phyloP scores from a whole-genome alignment of 2,113 vertebrate species.

The Hippocampus guttulatus region DNA sequence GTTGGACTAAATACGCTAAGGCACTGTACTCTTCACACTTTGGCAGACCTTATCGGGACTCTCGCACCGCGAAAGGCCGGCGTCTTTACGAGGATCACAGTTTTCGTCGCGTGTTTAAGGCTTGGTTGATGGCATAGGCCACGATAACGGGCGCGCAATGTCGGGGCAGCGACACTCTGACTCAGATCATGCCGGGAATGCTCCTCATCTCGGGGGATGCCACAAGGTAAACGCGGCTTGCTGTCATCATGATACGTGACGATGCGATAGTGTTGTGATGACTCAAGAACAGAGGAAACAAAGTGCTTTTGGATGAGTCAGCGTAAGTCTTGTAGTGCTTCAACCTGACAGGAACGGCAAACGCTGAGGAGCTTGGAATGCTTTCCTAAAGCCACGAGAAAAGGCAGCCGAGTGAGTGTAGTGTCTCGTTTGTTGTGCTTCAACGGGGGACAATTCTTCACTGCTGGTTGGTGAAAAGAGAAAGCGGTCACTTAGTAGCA shows the following conservation, averaged over 20 bases:
- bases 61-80: conserved; percentile 63
- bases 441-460: conserved; percentile 38
- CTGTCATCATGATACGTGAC: conserved; percentile 15
- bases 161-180: conserved; percentile 58
- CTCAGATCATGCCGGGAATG: conserved; percentile 21
- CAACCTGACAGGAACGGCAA: conserved; percentile 31
- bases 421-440: conserved; percentile 50
- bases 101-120: conserved; percentile 89
- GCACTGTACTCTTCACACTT: conserved; percentile 96
- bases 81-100: conserved; percentile 86
- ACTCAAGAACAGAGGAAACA: conserved; percentile 32
- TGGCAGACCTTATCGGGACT: conserved; percentile 91
- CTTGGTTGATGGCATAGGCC: conserved; percentile 74
- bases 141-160: conserved; percentile 53
- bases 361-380: conserved; percentile 33
- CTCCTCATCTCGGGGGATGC: neutral
- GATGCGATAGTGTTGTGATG: conserved; percentile 22
- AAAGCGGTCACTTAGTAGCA: conserved; percentile 25
- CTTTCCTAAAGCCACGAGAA: conserved; percentile 25
- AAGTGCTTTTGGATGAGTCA: conserved; percentile 65
- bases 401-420: conserved; percentile 37
- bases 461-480: conserved; percentile 21
- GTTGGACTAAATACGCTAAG: conserved; percentile 80
- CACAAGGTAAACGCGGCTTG: conserved; percentile 16
- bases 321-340: conserved; percentile 48